A percentile compares a stretch with the other conserved stretches of the same genome.
Conservation (phyloP, 2,113 vertebrate species). For the Mungos mungo region DNA sequence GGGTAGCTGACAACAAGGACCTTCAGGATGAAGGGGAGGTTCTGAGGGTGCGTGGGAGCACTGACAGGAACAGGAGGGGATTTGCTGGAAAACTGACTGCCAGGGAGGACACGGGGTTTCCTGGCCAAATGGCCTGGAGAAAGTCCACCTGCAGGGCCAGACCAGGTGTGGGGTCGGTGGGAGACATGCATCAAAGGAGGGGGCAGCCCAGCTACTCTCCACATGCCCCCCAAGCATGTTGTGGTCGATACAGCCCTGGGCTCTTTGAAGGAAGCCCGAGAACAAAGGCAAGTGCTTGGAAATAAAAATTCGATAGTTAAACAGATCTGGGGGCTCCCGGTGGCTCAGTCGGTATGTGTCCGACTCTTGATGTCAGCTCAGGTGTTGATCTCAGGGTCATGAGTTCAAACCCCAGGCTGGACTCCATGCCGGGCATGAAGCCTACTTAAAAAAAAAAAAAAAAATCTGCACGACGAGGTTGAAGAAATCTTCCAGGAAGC, state of each 20-base stretch:
- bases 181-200: fast-evolving
- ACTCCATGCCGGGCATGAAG: too few relatives aligned
- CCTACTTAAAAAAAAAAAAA: too few relatives aligned
- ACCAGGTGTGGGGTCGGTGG: too few relatives aligned
- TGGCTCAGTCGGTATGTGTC: too few relatives aligned
- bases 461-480: too few relatives aligned
- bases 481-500: not conserved
- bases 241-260: fast-evolving
- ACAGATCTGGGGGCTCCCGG: too few relatives aligned
- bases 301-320: not conserved
- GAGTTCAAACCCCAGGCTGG: too few relatives aligned
- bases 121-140: not conserved
- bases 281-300: not conserved
- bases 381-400: too few relatives aligned
- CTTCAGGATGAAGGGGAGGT: not conserved
- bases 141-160: not conserved
- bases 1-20: not conserved
- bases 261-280: not conserved
- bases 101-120: not conserved
- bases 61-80: not conserved
- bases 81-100: not conserved
- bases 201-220: not conserved
- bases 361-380: too few relatives aligned
- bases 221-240: too few relatives aligned
- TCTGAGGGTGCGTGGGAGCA: too few relatives aligned